Percentiles rank a stretch among this genome's conserved stretches.
Evolutionary conservation across 2,797 vertebrate genomes (phyloP).

Genomic region (Mormyrops attenuatus): DNA sequence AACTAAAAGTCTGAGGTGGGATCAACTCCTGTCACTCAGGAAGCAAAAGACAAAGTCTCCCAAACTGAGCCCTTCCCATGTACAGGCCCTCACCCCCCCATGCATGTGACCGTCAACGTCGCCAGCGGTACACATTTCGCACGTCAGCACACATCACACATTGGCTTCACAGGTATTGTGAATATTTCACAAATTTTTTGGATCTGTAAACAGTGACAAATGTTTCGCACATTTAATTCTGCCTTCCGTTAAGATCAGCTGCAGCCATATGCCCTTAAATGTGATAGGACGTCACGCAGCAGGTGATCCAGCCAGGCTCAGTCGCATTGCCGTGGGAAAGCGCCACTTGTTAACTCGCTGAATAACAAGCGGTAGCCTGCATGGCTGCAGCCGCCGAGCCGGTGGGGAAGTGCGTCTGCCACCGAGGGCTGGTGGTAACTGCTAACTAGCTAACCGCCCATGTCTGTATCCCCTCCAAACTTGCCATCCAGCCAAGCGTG

Average conservation of each 20-base stretch:
- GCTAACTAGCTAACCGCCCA: neutral
- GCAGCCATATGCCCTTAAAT: neutral
- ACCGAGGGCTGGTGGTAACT: neutral
- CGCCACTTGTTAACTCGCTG: neutral
- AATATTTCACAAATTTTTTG: neutral
- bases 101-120: neutral
- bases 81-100: neutral
- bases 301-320: neutral
- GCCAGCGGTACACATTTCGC: neutral
- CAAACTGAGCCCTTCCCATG: neutral
- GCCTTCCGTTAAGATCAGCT: neutral
- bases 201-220: neutral
- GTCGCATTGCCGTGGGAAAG: neutral
- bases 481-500: neutral
- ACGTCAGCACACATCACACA: neutral
- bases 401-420: neutral
- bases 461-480: neutral
- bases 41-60: neutral
- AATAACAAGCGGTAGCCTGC: neutral
- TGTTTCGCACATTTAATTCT: neutral
- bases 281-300: neutral
- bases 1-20: neutral
- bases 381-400: neutral
- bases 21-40: neutral
- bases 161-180: neutral